Conservation (phyloP, 2,797 vertebrate genomes). For the Hemibagrus guttatus region DNA sequence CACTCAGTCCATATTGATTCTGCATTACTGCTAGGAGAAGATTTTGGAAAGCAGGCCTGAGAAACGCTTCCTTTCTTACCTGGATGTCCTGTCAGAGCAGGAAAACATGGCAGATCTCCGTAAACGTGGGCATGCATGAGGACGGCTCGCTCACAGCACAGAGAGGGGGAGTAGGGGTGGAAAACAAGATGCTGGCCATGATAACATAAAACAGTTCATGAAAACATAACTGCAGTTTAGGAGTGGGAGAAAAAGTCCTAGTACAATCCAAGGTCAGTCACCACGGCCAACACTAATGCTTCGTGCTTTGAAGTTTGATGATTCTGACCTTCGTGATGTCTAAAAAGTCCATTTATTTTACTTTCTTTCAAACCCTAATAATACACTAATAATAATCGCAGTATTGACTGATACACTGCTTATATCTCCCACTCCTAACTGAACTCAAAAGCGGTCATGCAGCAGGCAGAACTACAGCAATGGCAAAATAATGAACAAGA, state of each 20-base stretch:
- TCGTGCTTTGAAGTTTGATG: no score
- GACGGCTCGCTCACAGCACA: conserved; percentile 76
- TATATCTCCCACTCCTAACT: neutral
- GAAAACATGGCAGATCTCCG: conserved; percentile 35
- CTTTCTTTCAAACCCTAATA: neutral
- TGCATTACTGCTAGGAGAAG: neutral
- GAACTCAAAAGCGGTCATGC: neutral
- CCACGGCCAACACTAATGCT: neutral
- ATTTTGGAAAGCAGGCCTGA: neutral
- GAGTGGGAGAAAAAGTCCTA: neutral
- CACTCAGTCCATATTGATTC: neutral
- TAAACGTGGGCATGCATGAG: conserved; percentile 73
- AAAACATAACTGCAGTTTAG: conserved; percentile 33
- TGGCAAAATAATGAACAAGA: neutral
- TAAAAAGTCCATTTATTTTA: neutral
- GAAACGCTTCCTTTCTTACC: conserved; percentile 26
- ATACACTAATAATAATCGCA: no score
- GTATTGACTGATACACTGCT: no score
- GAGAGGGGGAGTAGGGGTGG: conserved; percentile 63
- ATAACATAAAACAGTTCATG: conserved; percentile 37
- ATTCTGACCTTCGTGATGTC: neutral
- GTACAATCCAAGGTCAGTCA: neutral
- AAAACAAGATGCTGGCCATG: conserved; percentile 47
- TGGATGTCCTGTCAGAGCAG: conserved; percentile 40
- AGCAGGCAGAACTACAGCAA: neutral